Evolutionary conservation across 1,140 invertebrate genomes (phyloP), one percentile per base, ranked within the genome.

Genomic region (Ceratosolen solmsi): DNA sequence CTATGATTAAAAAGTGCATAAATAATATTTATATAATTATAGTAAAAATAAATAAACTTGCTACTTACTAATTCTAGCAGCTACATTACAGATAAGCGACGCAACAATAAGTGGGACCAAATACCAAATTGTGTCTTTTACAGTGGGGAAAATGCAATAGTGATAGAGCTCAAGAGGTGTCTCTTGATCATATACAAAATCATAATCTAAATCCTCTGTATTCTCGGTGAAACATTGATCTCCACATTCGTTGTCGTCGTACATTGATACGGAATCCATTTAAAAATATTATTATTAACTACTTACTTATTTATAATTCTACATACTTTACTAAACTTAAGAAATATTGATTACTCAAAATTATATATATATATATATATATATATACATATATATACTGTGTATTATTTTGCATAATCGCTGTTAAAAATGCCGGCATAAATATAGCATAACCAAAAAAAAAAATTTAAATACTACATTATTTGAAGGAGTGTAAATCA

Each of bases 101-200:
- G 86, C 80, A 15, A 88, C 58, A 25, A 90, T 75, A 27, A 91
- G 72, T 38, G 90, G 89, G 0, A 89, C 2, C 9, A 91, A 78
- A 80, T 90, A 88, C 51, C 82, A 79, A n/a, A 85, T 71, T 13
- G 89, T 90, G 33, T 88, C 87, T 17, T 85, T 83, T 38, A 91
- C 41, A 65, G 88, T 90, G 15, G 89, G 89, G 15, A 49, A 79
- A 20, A 91, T 83, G 78, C 90, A 91, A 74, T 88, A 85, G 11
- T 90, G 60, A 41, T 88, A 90, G 5, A 91, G 58, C 71, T 91
- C 87, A 1, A 74, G 5, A 22, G 89, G 25, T 8, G 85, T 87
- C 86, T 90, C 89, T 77, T 85, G 85, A 22, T 87, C 86, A 74
- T 87, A 74, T 30, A 86, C 85, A 60, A 88, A 88, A 41, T 90